Evolutionary conservation across 2,113 vertebrate genomes (phyloP).

Genomic region (Limnothrissa miodon): DNA sequence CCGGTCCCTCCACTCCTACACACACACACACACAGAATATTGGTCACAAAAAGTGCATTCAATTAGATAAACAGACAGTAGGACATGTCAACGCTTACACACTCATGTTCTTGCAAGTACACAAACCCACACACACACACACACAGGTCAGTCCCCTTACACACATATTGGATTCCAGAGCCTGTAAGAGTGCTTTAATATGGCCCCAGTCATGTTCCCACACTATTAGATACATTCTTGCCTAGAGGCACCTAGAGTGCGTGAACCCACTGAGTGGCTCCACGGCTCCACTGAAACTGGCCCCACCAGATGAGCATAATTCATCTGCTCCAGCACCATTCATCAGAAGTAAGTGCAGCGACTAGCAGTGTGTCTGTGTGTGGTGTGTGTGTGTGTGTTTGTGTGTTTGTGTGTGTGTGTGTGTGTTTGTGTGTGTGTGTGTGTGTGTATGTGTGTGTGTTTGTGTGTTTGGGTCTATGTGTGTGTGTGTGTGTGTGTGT

Average conservation of each 20-base stretch:
- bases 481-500: neutral
- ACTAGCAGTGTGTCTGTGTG: neutral
- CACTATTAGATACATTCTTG: neutral
- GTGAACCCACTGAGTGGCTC: neutral
- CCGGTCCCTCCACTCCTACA: slow-evolving; percentile 71
- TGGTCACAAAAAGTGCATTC: slow-evolving; percentile 18
- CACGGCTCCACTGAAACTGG: neutral
- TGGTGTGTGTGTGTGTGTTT: neutral
- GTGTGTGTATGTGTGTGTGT: neutral
- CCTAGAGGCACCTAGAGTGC: neutral
- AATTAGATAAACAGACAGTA: slow-evolving; percentile 22
- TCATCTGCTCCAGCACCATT: neutral
- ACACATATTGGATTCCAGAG: neutral
- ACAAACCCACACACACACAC: neutral
- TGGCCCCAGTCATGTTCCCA: neutral
- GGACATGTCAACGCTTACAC: neutral
- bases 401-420: too few species aligned
- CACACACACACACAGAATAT: slow-evolving; percentile 1
- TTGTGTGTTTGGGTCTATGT: neutral
- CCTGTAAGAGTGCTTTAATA: neutral
- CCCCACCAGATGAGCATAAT: neutral
- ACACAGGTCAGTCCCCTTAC: neutral
- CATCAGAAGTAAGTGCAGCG: neutral
- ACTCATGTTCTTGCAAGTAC: neutral
- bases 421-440: neutral